Percentiles rank a stretch among this genome's conserved stretches.
These are phyloP conservation scores for Amphipyra tragopoginis DNA, from an alignment of 2,888 invertebrate genomes.

Conservation along the genomic window DNA sequence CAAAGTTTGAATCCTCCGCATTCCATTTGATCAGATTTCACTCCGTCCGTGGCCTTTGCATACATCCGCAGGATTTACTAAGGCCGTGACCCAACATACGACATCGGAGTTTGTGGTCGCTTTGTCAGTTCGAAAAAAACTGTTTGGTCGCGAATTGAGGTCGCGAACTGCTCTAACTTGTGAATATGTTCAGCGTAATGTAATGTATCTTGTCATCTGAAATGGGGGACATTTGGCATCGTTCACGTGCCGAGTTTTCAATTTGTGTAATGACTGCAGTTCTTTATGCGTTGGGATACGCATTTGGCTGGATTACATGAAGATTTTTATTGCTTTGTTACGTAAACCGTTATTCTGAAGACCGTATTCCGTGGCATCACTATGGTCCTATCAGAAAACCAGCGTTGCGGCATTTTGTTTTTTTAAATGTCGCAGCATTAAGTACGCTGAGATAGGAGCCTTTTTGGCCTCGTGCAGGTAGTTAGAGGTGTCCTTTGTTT, in stretches of 20 bases:
- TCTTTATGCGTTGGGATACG: slow-evolving; percentile 22
- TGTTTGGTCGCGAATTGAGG: slow-evolving; percentile 47
- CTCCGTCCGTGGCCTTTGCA: slow-evolving; percentile 65
- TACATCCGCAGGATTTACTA: slow-evolving; percentile 73
- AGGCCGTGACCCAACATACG: slow-evolving; percentile 72
- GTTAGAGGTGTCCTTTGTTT: too few relatives aligned
- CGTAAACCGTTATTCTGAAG: neutral
- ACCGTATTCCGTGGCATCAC: too few relatives aligned
- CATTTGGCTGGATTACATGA: slow-evolving; percentile 26
- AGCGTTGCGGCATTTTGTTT: too few relatives aligned
- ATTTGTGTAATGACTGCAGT: slow-evolving; percentile 46
- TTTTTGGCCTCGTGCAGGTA: too few relatives aligned
- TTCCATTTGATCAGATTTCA: slow-evolving; percentile 67
- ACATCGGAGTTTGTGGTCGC: slow-evolving; percentile 57
- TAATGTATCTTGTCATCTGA: slow-evolving; percentile 35
- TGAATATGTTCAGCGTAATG: slow-evolving; percentile 32
- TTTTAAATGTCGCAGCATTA: too few relatives aligned
- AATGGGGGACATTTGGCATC: slow-evolving; percentile 41
- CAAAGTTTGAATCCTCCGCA: slow-evolving; percentile 64
- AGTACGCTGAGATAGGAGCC: too few relatives aligned
- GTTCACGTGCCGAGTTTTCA: slow-evolving; percentile 37
- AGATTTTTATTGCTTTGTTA: slow-evolving; percentile 12
- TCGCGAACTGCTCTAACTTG: slow-evolving; percentile 41
- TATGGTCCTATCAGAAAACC: too few relatives aligned
- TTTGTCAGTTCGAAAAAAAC: slow-evolving; percentile 57